Percentiles rank a stretch among this genome's conserved stretches.
phyloP scores from a whole-genome alignment of 1,140 invertebrate genomes.

The Calycopis cecrops region DNA sequence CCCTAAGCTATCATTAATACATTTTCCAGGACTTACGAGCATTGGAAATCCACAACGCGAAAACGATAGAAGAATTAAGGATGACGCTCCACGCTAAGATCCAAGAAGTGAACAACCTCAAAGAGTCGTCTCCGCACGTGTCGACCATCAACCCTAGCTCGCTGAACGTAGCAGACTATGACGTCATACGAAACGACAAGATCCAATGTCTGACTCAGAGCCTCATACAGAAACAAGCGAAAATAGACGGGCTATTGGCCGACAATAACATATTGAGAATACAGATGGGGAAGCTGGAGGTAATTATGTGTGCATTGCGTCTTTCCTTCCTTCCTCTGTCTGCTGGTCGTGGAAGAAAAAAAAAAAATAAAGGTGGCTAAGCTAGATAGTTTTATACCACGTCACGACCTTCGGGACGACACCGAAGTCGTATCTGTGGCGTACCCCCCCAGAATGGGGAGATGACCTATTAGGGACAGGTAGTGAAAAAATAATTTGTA shows the following conservation, averaged over 20 bases:
- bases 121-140: slow-evolving; percentile 31
- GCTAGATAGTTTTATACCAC: too few relatives aligned
- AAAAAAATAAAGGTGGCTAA: not conserved
- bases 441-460: too few relatives aligned
- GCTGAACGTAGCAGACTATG: slow-evolving; percentile 79
- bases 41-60: slow-evolving; percentile 41
- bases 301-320: slow-evolving; percentile 50
- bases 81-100: slow-evolving; percentile 45
- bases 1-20: slow-evolving; percentile 10
- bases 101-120: slow-evolving; percentile 39
- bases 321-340: not conserved
- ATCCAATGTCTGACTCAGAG: slow-evolving; percentile 80
- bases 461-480: too few relatives aligned
- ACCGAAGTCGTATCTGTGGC: too few relatives aligned
- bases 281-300: slow-evolving; percentile 87
- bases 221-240: slow-evolving; percentile 87
- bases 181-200: slow-evolving; percentile 44
- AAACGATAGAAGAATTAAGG: slow-evolving; percentile 47
- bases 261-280: slow-evolving; percentile 87
- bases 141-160: slow-evolving; percentile 40
- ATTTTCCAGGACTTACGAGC: slow-evolving; percentile 47
- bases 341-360: too few relatives aligned
- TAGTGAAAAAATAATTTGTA: too few relatives aligned
- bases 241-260: slow-evolving; percentile 84
- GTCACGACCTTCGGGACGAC: too few relatives aligned